Conservation (phyloP, 2,113 vertebrate species). For the Crotalus viridis region DNA sequence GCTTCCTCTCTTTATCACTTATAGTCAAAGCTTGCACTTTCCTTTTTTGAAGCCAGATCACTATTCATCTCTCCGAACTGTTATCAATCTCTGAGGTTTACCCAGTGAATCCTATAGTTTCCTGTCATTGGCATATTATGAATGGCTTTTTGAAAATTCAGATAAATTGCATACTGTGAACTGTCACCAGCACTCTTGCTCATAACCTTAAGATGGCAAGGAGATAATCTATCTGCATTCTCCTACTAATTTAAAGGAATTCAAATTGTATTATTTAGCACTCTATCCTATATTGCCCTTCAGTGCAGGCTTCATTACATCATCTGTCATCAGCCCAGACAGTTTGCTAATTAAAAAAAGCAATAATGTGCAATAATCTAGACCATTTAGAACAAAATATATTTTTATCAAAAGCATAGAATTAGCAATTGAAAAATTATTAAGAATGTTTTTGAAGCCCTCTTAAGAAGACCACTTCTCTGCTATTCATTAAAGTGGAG, state of each 20-base stretch:
- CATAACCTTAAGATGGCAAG: slow-evolving; percentile 25
- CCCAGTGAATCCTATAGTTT: slow-evolving; percentile 18
- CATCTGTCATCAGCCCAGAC: background rate
- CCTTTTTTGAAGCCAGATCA: background rate
- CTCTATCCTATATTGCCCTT: slow-evolving; percentile 18
- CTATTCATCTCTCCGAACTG: slow-evolving; percentile 10
- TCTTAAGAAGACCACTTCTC: background rate
- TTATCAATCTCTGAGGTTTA: slow-evolving; percentile 6
- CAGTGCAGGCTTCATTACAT: slow-evolving; percentile 21
- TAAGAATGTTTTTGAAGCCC: background rate
- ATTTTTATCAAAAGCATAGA: background rate
- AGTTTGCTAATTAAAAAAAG: background rate
- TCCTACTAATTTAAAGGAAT: background rate
- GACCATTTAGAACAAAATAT: background rate
- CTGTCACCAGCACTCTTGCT: slow-evolving; percentile 33
- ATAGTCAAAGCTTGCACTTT: background rate
- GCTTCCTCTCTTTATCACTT: background rate
- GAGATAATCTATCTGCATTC: slow-evolving; percentile 32
- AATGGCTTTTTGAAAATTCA: slow-evolving; percentile 33
- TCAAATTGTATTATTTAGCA: slow-evolving; percentile 32
- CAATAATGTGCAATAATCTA: background rate
- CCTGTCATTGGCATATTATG: slow-evolving; percentile 9
- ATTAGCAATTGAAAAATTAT: background rate
- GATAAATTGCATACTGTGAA: slow-evolving; percentile 24
- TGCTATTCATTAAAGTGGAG: background rate